Percentiles rank a stretch among this genome's conserved stretches.
phyloP scores from a whole-genome alignment of 2,113 vertebrate genomes.

The Platanista minor region DNA sequence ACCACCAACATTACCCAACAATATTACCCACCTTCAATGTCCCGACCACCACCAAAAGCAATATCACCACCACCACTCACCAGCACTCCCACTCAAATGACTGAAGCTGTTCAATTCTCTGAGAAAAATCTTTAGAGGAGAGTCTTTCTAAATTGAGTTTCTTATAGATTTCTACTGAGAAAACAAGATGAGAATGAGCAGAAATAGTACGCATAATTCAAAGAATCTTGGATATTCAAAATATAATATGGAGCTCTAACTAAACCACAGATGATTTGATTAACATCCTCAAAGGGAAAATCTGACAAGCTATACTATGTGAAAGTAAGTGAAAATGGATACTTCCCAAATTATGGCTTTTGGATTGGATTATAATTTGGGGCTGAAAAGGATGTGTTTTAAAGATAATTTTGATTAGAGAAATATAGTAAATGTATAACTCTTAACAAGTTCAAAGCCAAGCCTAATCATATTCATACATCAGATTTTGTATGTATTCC shows the following conservation, averaged over 20 bases:
- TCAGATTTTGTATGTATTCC: not conserved
- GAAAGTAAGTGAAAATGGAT: not conserved
- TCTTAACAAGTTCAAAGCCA: not conserved
- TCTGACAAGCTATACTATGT: not conserved
- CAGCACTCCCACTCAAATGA: not conserved
- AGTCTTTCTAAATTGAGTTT: not conserved
- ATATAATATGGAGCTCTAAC: not conserved
- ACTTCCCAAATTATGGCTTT: not conserved
- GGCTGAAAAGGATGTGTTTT: not conserved
- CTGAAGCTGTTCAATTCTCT: not conserved
- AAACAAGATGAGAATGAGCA: not conserved
- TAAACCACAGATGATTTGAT: not conserved
- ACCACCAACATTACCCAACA: not conserved
- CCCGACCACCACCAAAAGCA: not conserved
- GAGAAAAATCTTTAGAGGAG: not conserved
- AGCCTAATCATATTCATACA: not conserved
- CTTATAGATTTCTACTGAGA: not conserved
- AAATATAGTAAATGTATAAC: not conserved
- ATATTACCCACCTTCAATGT: no score
- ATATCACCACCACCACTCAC: not conserved
- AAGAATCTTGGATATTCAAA: not conserved
- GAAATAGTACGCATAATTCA: not conserved
- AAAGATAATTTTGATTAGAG: not conserved
- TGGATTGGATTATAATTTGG: not conserved
- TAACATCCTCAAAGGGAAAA: not conserved